Percentiles rank a stretch among this genome's conserved stretches.
phyloP scores from a whole-genome alignment of 2,888 invertebrate genomes.

The Lycophotia porphyrea region DNA sequence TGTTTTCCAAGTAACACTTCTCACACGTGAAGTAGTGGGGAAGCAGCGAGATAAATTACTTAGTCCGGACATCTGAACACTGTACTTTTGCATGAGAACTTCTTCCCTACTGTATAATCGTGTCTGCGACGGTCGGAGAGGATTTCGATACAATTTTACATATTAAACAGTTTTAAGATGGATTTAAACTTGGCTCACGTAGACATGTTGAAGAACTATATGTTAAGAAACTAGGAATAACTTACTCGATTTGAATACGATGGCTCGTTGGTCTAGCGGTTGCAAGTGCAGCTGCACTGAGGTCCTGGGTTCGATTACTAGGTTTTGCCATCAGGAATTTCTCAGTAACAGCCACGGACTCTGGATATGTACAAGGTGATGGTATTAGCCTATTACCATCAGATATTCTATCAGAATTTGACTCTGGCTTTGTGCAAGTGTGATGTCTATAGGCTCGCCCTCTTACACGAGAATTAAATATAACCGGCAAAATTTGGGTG shows the following conservation, averaged over 20 bases:
- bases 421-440: neutral
- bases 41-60: constrained; percentile 73
- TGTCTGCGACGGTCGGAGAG: constrained; percentile 48
- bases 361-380: neutral
- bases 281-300: neutral
- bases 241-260: neutral
- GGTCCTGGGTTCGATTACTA: neutral
- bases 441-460: neutral
- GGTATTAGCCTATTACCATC: too few relatives aligned
- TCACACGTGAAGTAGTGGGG: constrained; percentile 67
- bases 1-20: constrained; percentile 62
- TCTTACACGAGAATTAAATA: neutral
- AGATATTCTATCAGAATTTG: too few relatives aligned
- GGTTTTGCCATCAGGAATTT: neutral
- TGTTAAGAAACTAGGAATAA: constrained; percentile 17
- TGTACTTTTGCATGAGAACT: constrained; percentile 68
- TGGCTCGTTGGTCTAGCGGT: neutral
- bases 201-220: constrained; percentile 2
- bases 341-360: neutral
- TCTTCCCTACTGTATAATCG: constrained; percentile 58
- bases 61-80: constrained; percentile 71
- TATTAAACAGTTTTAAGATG: constrained; percentile 59
- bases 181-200: constrained; percentile 46
- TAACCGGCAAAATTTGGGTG: neutral
- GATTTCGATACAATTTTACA: constrained; percentile 63